These are phyloP conservation scores for Montipora efflorescens DNA, from an alignment of 64 coral and sea anemone genomes.

Conservation along the genomic window DNA sequence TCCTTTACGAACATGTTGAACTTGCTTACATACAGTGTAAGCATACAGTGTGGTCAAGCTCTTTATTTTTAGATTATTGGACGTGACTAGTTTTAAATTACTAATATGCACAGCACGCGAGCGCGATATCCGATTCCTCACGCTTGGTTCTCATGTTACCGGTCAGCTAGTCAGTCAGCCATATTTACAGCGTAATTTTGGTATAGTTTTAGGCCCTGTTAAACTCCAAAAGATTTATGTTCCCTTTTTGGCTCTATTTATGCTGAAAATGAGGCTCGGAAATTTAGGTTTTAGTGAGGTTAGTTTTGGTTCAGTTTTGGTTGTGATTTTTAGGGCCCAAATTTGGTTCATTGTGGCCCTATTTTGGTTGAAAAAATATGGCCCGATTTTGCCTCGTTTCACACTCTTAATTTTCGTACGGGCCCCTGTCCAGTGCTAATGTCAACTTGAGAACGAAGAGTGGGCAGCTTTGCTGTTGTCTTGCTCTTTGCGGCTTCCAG, in stretches of 20 bases:
- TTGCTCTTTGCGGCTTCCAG: constrained; percentile 36
- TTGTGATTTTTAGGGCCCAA: constrained; percentile 5
- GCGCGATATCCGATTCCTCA: not conserved
- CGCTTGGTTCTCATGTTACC: not conserved
- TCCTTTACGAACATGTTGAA: not conserved
- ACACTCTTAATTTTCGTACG: constrained; percentile 14
- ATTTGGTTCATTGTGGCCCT: constrained; percentile 11
- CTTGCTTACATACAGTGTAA: not conserved
- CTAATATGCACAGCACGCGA: not conserved
- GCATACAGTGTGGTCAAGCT: not conserved
- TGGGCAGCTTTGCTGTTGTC: not conserved
- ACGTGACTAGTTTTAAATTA: not conserved
- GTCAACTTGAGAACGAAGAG: constrained; percentile 1
- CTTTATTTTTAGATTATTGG: not conserved
- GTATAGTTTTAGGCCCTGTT: constrained; percentile 4
- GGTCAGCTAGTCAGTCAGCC: not conserved
- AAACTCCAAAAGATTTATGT: not conserved
- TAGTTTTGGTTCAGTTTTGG: constrained; percentile 41
- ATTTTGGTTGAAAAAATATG: constrained; percentile 10
- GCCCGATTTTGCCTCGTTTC: not conserved
- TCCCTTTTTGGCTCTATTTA: constrained; percentile 3
- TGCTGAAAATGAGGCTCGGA: not conserved
- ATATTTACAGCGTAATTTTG: constrained; percentile 19
- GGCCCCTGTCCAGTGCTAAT: constrained; percentile 35
- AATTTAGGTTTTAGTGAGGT: constrained; percentile 28